Percentiles rank a stretch among this genome's conserved stretches.
Evolutionary conservation across 2,888 invertebrate species (phyloP).

Genomic region (Platycheirus rosarum): DNA sequence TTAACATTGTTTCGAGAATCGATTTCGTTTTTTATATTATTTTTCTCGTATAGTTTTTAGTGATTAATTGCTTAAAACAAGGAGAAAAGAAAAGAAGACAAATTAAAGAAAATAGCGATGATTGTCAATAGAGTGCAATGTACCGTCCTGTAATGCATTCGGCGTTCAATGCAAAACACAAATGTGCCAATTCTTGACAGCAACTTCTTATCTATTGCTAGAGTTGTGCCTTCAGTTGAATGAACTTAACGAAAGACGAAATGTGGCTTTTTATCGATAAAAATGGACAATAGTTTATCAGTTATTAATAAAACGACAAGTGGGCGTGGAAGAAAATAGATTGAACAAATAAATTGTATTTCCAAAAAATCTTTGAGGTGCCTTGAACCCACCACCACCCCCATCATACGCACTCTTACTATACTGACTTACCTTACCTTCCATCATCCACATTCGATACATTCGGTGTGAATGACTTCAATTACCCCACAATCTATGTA

Average conservation of each 20-base stretch:
- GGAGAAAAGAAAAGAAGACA: constrained; percentile 47
- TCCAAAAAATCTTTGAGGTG: constrained; percentile 1
- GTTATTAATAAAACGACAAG: too few species aligned
- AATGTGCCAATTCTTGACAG: constrained; percentile 31
- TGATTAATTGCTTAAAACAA: constrained; percentile 66
- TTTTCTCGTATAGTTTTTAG: constrained; percentile 50
- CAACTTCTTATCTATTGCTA: constrained; percentile 25
- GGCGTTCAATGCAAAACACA: constrained; percentile 9
- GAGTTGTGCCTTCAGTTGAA: constrained; percentile 54
- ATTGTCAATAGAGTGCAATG: constrained; percentile 69
- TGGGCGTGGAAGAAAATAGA: too few species aligned
- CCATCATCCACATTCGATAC: constrained; percentile 53
- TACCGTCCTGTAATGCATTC: constrained; percentile 38
- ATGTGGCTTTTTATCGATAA: too few species aligned
- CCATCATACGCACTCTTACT: constrained; percentile 56
- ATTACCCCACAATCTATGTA: constrained; percentile 81
- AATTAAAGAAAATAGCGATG: constrained; percentile 29
- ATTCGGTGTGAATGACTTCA: constrained; percentile 82
- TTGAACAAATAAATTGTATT: background rate
- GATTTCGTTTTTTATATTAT: constrained; percentile 66
- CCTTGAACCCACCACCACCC: constrained; percentile 31
- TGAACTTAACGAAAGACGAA: constrained; percentile 19
- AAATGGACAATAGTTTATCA: too few species aligned
- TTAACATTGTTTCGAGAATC: constrained; percentile 60
- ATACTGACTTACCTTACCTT: constrained; percentile 66